Evolutionary conservation across 2,797 vertebrate genomes (phyloP), one percentile per base, ranked within the genome.

Genomic region (Tarsius wallacei): DNA sequence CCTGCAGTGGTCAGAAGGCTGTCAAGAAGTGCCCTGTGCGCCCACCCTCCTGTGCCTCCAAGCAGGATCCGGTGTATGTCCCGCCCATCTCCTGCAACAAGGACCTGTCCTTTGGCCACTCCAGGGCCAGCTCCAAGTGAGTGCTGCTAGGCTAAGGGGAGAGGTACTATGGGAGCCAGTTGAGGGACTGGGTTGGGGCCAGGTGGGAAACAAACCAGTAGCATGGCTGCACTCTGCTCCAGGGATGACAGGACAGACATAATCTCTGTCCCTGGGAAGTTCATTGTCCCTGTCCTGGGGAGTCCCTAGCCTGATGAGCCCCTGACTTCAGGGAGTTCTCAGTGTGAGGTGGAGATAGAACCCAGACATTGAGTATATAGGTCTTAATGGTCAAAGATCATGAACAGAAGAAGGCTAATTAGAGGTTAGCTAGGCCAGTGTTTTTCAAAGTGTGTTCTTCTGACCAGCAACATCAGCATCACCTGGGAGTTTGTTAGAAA

Each of bases 121-220:
- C 98, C 0, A 98, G 98, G 88, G 97, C 98, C 97, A 83, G 98
- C 96, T 99, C 98, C 98, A 99, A 98, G 99, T 99, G 98, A 99
- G 99, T 98, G 59, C n/a, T 2, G 4, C 77, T 0, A 1, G 55
- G 57, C 21, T 10, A 42, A 42, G 42, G 42, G 42, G 42, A 6
- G 42, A 42, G 42, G 42, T 42, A 6, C 42, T 42, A 42, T 42
- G 42, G 42, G 42, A 6, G 42, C 42, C 42, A 36, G 82, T 8
- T 9, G 13, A 51, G 76, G 4, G 15, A 5, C 31, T 3, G 0
- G 1, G 7, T 2, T 0, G 19, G 57, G 26, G 31, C 1, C 5
- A 9, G n/a, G 55, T 36, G 47, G 55, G 49, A 17, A 24, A 28
- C 28, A n/a, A 26, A 55, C 31, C 7, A 0, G 19, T 4, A 8